Percentiles rank a stretch among this genome's conserved stretches.
These are phyloP conservation scores for Drosophila longiperda DNA, from an alignment of 2,888 invertebrate species.

Conservation along the genomic window DNA sequence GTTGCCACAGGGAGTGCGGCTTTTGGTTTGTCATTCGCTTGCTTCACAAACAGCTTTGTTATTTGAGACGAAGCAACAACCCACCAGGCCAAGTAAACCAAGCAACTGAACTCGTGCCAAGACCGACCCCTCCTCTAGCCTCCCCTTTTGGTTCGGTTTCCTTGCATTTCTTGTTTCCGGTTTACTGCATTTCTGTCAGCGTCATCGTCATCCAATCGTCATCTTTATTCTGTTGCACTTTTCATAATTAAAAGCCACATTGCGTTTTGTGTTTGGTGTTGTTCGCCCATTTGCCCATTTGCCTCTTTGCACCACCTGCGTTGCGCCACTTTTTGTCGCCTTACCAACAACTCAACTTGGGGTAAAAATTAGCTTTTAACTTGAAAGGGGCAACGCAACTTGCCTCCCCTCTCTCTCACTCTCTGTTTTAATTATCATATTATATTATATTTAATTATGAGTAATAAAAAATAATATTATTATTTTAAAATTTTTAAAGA, in stretches of 20 bases:
- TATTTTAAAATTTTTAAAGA: neutral
- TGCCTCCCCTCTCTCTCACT: neutral
- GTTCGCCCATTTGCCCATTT: slow-evolving; percentile 6
- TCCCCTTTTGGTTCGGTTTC: slow-evolving; percentile 1
- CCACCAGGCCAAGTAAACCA: slow-evolving; percentile 9
- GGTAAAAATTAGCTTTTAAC: slow-evolving; percentile 22
- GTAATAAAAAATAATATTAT: neutral
- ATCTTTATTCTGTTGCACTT: slow-evolving; percentile 56
- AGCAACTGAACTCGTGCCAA: slow-evolving; percentile 15
- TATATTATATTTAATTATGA: neutral
- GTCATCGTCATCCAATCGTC: slow-evolving; percentile 26
- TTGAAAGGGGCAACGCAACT: neutral
- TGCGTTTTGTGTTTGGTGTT: slow-evolving; percentile 41
- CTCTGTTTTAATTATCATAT: neutral
- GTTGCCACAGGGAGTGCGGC: slow-evolving; percentile 54
- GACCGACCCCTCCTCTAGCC: slow-evolving; percentile 22
- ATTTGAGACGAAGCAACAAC: slow-evolving; percentile 41
- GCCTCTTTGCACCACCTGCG: slow-evolving; percentile 32
- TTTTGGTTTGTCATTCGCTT: slow-evolving; percentile 56
- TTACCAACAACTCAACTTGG: slow-evolving; percentile 32
- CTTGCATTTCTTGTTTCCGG: slow-evolving; percentile 57
- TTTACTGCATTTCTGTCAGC: slow-evolving; percentile 58
- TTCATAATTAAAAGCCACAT: slow-evolving; percentile 63
- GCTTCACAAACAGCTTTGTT: slow-evolving; percentile 50
- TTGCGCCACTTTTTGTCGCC: slow-evolving; percentile 44